phyloP scores from a whole-genome alignment of 2,113 vertebrate species.

The Chloropsis hardwickii region DNA sequence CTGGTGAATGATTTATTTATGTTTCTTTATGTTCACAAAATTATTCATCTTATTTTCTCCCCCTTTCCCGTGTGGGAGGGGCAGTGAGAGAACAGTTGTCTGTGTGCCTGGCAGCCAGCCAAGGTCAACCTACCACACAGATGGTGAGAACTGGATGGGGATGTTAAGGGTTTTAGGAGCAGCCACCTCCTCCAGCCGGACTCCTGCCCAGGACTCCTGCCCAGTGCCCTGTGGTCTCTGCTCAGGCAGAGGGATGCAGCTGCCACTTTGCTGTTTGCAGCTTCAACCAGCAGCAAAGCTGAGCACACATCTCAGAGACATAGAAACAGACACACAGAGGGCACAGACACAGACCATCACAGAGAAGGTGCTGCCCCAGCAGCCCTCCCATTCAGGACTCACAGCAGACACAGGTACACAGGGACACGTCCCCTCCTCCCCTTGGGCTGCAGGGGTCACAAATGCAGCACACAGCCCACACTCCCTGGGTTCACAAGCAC shows the following conservation, averaged over 20 bases:
- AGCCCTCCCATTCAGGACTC: background rate
- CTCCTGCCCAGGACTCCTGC: background rate
- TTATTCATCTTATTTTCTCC: background rate
- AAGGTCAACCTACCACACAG: background rate
- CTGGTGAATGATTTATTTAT: background rate
- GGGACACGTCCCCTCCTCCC: fast-evolving
- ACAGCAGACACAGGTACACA: too few species aligned
- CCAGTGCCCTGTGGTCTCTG: background rate
- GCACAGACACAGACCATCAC: fast-evolving
- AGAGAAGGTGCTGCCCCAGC: fast-evolving
- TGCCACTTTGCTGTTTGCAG: background rate
- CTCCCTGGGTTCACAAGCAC: background rate
- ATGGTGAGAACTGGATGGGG: background rate
- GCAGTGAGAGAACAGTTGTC: background rate
- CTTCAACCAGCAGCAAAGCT: background rate
- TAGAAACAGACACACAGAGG: background rate
- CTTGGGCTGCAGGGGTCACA: background rate
- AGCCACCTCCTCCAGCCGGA: background rate
- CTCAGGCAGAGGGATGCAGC: background rate
- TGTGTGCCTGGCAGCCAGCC: background rate
- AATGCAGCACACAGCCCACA: background rate
- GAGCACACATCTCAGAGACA: background rate
- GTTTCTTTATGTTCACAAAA: background rate
- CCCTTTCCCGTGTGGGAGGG: background rate
- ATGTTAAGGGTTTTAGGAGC: background rate